These are phyloP conservation scores for Ovibos moschatus DNA, from an alignment of 2,113 vertebrate genomes.

Conservation along the genomic window DNA sequence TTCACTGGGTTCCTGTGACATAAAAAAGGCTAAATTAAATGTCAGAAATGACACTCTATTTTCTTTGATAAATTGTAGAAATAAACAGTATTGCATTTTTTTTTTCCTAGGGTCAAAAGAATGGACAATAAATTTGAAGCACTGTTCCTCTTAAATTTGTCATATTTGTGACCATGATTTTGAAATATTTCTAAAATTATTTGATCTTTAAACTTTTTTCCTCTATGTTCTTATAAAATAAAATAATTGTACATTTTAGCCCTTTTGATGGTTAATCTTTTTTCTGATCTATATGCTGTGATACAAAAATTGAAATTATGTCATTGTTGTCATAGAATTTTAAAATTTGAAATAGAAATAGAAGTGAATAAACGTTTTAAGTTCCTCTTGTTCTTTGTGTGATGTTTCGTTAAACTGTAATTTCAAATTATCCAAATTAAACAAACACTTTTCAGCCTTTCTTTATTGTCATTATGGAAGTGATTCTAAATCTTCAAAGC, in stretches of 20 bases:
- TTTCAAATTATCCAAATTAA: neutral
- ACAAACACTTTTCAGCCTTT: neutral
- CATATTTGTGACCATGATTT: neutral
- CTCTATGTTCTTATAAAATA: neutral
- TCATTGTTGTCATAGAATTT: neutral
- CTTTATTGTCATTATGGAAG: neutral
- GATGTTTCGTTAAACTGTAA: neutral
- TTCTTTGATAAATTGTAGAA: constrained; percentile 56
- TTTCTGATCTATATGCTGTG: neutral
- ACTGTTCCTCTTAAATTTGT: neutral
- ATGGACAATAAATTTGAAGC: neutral
- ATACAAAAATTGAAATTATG: constrained; percentile 16
- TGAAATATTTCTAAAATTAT: constrained; percentile 32
- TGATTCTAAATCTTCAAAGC: neutral
- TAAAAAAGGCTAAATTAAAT: constrained; percentile 57
- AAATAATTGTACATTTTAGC: neutral
- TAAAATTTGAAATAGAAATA: neutral
- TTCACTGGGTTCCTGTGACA: neutral
- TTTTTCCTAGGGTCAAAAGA: constrained; percentile 38
- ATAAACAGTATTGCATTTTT: constrained; percentile 32
- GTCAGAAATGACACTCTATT: constrained; percentile 48
- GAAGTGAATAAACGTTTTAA: neutral
- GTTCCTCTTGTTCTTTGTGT: neutral
- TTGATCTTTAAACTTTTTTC: neutral
- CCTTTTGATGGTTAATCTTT: neutral